Conservation (phyloP, 2,113 vertebrate genomes). For the Rissa tridactyla region DNA sequence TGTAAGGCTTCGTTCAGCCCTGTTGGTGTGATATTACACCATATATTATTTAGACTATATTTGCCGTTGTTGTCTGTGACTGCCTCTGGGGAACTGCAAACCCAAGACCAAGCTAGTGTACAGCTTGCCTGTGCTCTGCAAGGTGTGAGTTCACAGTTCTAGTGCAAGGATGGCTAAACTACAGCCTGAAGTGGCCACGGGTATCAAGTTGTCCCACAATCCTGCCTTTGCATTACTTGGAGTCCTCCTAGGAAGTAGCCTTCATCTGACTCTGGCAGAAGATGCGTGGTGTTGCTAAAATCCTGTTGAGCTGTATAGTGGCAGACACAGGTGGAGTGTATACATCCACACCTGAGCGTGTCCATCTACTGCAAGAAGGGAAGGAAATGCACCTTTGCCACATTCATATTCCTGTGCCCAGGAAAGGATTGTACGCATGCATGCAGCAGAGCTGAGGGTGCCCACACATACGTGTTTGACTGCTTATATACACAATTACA, state of each 20-base stretch:
- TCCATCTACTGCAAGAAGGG: background rate
- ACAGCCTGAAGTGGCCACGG: background rate
- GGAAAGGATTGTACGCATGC: background rate
- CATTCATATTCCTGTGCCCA: background rate
- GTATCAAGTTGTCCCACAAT: background rate
- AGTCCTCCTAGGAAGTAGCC: background rate
- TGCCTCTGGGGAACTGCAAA: background rate
- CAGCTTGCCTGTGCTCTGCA: background rate
- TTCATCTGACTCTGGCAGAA: background rate
- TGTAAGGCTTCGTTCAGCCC: background rate
- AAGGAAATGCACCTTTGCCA: background rate
- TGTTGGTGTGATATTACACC: background rate
- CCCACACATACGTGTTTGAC: rapidly evolving
- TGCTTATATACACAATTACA: background rate
- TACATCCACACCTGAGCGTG: rapidly evolving
- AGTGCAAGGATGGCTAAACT: background rate
- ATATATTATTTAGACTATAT: background rate
- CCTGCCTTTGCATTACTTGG: background rate
- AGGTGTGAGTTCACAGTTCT: background rate
- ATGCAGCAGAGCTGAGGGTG: background rate
- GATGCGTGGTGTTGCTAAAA: background rate
- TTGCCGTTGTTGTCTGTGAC: background rate
- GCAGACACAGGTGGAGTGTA: background rate
- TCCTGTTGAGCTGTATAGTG: background rate
- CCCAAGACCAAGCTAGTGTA: background rate